Conservation (phyloP, 2,797 vertebrate species). For the Spheniscus humboldti region DNA sequence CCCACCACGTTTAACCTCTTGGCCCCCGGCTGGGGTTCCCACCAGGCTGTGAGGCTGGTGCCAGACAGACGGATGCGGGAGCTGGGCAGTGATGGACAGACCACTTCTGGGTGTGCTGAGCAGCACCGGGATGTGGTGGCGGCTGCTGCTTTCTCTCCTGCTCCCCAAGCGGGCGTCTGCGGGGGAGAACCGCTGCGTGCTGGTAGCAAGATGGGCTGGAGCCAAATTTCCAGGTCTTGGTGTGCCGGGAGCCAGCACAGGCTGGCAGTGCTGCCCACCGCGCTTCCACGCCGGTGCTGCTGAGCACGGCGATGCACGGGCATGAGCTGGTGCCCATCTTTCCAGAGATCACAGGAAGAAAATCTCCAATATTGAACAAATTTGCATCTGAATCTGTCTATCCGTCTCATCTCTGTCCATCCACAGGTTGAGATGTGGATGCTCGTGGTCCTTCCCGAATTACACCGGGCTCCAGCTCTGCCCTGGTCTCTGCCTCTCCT, state of each 20-base stretch:
- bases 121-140: neutral
- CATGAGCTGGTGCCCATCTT: neutral
- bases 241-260: neutral
- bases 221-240: neutral
- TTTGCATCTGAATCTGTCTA: neutral
- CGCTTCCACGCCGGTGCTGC: neutral
- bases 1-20: neutral
- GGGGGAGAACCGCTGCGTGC: neutral
- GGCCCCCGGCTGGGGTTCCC: neutral
- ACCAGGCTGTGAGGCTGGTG: neutral
- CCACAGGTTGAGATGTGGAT: accelerated
- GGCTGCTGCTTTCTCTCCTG: neutral
- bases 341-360: neutral
- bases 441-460: neutral
- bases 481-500: neutral
- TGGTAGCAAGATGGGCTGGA: neutral
- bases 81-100: neutral
- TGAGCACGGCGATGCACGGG: accelerated
- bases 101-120: neutral
- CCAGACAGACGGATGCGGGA: neutral
- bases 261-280: neutral
- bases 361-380: neutral
- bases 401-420: accelerated
- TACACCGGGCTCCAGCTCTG: neutral
- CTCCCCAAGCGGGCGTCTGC: neutral